Base-by-base conservation (phyloP, 2,113 vertebrate species). In the Paramormyrops kingsleyae region DNA sequence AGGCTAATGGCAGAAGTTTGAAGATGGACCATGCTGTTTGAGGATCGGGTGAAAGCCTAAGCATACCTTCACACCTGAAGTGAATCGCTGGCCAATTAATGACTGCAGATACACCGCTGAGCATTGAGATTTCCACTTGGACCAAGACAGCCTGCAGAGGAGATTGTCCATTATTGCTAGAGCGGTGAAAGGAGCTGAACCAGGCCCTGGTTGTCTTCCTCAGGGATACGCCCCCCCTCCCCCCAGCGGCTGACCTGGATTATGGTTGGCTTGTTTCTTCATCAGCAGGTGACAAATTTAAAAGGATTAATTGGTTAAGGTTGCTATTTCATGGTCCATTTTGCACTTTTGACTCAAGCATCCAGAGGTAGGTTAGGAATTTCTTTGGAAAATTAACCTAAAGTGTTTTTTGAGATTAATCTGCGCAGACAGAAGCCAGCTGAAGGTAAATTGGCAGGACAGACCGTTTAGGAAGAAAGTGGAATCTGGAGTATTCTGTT, bases 361-460 rank as follows among this genome's bases (percentile, higher is more conserved):
- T 80, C 74, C 31, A 42, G 35, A 19, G 74, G 17, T 77, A 59
- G 24, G 56, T 62, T 62, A 62, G 24, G 56, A n/a, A 62, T 80
- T 80, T 17, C 6, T 19, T 80, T 94, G 93, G 92, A 95, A 95
- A n/a, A 88, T 24, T 70, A 95, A 93, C 92, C 90, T 77, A 39
- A 77, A 31, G 15, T 77, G 70, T 77, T 39, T 77, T 39, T 42
- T 35, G 31, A 77, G 35, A 19, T 77, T 35, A 39, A 39, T 19
- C 35, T 42, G 5, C n/a, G 15, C 35, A 31, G 27, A 70, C 62
- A 70, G 74, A 42, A 80, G 15, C 74, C 74, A 19, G 1, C 35
- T 80, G 35, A 35, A 80, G 10, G 27, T 10, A 70, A 70, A 35
- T 80, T 80, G 74, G 15, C 31, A 19, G 35, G 74, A 80, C 13